Conservation (phyloP, 2,797 vertebrate species). For the Clarias laeviceps region DNA sequence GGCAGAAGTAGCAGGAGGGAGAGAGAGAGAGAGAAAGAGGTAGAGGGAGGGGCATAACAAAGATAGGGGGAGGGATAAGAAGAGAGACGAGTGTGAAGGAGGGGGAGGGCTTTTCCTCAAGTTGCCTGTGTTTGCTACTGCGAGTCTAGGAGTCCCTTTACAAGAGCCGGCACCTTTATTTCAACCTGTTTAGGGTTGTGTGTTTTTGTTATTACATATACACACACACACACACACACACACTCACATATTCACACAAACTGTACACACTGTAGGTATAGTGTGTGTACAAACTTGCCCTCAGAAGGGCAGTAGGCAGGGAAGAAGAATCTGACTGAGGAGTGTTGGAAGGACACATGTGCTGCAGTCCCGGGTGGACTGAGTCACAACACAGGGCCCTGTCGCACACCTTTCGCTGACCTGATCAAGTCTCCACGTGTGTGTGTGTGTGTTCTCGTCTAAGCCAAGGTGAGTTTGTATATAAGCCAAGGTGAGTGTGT, state of each 20-base stretch:
- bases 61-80: slow-evolving; percentile 53
- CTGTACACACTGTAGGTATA: background rate
- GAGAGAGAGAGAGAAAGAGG: background rate
- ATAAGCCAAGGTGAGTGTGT: slow-evolving; percentile 51
- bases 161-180: slow-evolving; percentile 33
- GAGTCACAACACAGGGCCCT: slow-evolving; percentile 63
- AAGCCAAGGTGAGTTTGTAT: slow-evolving; percentile 50
- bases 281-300: slow-evolving; percentile 22
- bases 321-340: slow-evolving; percentile 68
- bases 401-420: slow-evolving; percentile 53
- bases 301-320: slow-evolving; percentile 62
- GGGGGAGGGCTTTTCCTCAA: slow-evolving; percentile 57
- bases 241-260: background rate
- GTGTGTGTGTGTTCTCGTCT: slow-evolving; percentile 29
- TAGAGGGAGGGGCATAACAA: slow-evolving; percentile 17
- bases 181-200: slow-evolving; percentile 54
- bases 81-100: slow-evolving; percentile 49
- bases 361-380: slow-evolving; percentile 62
- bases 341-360: slow-evolving; percentile 68
- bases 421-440: slow-evolving; percentile 5
- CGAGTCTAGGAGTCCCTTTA: slow-evolving; percentile 24
- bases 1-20: slow-evolving; percentile 44
- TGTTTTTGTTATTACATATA: slow-evolving; percentile 31
- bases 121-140: slow-evolving; percentile 61
- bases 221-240: slow-evolving; percentile 39